These are phyloP conservation scores for Geothlypis trichas DNA, from an alignment of 2,113 vertebrate species.

Conservation along the genomic window DNA sequence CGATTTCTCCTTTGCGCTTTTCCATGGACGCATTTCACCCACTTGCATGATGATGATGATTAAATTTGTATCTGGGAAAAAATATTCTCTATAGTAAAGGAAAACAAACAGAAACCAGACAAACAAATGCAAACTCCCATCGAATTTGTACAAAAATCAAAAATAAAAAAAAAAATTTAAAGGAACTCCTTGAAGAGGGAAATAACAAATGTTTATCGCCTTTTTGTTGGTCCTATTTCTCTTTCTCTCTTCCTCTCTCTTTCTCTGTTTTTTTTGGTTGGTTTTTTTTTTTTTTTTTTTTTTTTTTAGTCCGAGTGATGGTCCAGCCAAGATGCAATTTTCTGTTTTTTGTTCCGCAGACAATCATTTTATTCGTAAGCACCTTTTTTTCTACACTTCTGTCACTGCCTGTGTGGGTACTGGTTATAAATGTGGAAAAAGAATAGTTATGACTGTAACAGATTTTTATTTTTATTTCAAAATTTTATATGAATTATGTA, in stretches of 20 bases:
- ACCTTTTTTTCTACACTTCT: constrained; percentile 97
- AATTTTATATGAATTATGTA: constrained; percentile 99
- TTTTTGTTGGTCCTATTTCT: constrained; percentile 70
- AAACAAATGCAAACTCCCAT: constrained; percentile 73
- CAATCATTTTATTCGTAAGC: constrained; percentile 99
- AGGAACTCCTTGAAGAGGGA: constrained; percentile 93
- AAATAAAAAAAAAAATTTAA: constrained; percentile 39
- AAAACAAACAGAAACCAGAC: constrained; percentile 71
- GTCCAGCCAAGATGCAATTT: constrained; percentile 90
- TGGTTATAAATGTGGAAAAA: constrained; percentile 96
- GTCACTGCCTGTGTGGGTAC: constrained; percentile 99
- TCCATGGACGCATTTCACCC: constrained; percentile 91
- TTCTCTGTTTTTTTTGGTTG: constrained; percentile 12
- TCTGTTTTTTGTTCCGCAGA: constrained; percentile 93
- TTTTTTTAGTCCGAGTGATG: constrained; percentile 82
- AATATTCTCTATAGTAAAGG: constrained; percentile 80
- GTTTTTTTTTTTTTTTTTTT: constrained; percentile 64
- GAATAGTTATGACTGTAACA: constrained; percentile 99
- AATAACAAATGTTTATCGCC: constrained; percentile 85
- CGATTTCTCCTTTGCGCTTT: constrained; percentile 92
- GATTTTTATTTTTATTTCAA: constrained; percentile 99
- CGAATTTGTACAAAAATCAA: constrained; percentile 81
- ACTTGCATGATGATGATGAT: constrained; percentile 91
- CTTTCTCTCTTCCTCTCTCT: constrained; percentile 29
- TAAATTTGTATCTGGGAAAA: constrained; percentile 90